Conservation (phyloP, 92 coral and sea anemone species). For the Pocillopora grandis region DNA sequence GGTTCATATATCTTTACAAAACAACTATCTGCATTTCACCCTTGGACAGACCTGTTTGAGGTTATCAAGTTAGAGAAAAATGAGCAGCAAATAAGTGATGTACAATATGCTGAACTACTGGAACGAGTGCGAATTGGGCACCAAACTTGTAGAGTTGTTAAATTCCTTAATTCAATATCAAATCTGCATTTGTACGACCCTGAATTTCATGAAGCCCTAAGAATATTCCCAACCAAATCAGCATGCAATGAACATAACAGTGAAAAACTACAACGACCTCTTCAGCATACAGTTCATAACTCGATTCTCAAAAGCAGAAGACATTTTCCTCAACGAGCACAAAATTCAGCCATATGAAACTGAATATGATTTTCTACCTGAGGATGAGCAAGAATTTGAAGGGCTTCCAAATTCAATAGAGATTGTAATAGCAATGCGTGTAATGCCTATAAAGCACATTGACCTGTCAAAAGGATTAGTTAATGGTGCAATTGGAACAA, state of each 20-base stretch:
- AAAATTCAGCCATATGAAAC: too few species aligned
- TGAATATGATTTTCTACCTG: background rate
- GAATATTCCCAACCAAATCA: background rate
- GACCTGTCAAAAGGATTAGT: slow-evolving; percentile 42
- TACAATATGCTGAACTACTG: background rate
- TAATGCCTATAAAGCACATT: slow-evolving; percentile 56
- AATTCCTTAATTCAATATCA: too few species aligned
- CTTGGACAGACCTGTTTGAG: background rate
- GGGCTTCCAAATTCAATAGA: slow-evolving; percentile 28
- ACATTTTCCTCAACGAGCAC: background rate
- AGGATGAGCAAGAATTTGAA: slow-evolving; percentile 13
- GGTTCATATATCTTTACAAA: slow-evolving; percentile 16
- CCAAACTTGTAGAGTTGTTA: background rate
- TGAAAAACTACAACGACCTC: too few species aligned
- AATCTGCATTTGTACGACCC: too few species aligned
- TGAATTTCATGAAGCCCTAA: too few species aligned
- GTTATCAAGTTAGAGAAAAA: background rate
- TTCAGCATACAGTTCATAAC: background rate
- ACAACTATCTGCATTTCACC: slow-evolving; percentile 1
- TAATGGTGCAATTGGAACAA: slow-evolving; percentile 62
- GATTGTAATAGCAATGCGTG: slow-evolving; percentile 30
- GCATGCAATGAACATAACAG: background rate
- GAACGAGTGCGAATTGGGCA: background rate
- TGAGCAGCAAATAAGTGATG: background rate
- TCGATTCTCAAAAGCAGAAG: background rate